Evolutionary conservation across 2,113 vertebrate species (phyloP).

Genomic region (Antechinus stuartii): DNA sequence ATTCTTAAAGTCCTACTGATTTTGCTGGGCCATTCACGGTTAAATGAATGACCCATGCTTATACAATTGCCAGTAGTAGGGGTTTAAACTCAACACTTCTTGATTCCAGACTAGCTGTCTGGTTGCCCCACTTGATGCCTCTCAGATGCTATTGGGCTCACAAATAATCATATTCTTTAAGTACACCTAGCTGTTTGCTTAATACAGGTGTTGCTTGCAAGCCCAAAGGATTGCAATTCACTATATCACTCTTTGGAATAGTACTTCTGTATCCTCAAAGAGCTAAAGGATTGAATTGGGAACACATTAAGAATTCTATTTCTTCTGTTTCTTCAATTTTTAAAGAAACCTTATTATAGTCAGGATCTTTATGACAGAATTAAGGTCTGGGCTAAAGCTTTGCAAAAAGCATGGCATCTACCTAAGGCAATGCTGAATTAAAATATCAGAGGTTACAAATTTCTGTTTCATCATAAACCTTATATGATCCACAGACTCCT

Average conservation of each 20-base stretch:
- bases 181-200: neutral
- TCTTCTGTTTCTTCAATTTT: neutral
- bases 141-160: neutral
- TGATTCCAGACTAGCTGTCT: neutral
- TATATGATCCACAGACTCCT: neutral
- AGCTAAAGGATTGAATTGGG: neutral
- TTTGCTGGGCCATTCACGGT: neutral
- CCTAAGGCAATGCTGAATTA: constrained; percentile 18
- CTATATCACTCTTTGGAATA: neutral
- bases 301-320: neutral
- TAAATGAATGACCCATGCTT: neutral
- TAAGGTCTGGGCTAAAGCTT: neutral
- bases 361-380: neutral
- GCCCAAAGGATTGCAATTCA: neutral
- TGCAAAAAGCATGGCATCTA: neutral
- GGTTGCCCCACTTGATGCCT: neutral
- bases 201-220: neutral
- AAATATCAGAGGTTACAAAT: neutral
- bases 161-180: neutral
- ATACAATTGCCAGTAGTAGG: neutral
- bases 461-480: constrained; percentile 28
- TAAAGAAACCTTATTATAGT: neutral
- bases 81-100: neutral
- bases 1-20: neutral
- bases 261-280: neutral